phyloP scores from a whole-genome alignment of 2,888 invertebrate genomes.

The Itoplectis maculator region DNA sequence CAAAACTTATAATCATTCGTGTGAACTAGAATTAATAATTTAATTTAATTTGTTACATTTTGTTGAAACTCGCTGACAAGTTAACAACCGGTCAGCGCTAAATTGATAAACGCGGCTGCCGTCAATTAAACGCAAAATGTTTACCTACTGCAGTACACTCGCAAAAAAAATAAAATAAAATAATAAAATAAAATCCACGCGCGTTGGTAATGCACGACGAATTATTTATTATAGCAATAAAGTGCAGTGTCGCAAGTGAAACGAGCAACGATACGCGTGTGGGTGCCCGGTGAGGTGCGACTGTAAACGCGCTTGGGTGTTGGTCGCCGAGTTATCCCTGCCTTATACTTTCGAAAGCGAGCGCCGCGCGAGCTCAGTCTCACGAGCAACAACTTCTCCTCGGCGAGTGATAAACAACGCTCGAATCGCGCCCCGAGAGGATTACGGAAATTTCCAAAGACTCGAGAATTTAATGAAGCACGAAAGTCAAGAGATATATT shows the following conservation, averaged over 20 bases:
- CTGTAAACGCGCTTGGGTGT: slow-evolving; percentile 59
- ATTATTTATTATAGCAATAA: slow-evolving; percentile 46
- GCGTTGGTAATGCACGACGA: background rate
- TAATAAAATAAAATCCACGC: background rate
- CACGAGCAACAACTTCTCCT: slow-evolving; percentile 55
- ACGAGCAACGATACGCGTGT: slow-evolving; percentile 56
- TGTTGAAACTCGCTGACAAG: background rate
- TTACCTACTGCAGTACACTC: background rate
- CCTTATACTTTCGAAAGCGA: slow-evolving; percentile 65
- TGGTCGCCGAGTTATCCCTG: slow-evolving; percentile 55
- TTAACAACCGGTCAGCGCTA: background rate
- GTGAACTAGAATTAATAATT: background rate
- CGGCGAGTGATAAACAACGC: slow-evolving; percentile 62
- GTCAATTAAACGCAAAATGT: background rate
- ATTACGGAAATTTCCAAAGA: slow-evolving; percentile 67
- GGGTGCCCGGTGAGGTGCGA: slow-evolving; percentile 65
- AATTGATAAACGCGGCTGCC: background rate
- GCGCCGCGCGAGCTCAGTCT: slow-evolving; percentile 50
- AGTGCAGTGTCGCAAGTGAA: slow-evolving; percentile 58
- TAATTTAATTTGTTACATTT: background rate
- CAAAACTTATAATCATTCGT: too few relatives aligned
- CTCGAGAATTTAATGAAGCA: slow-evolving; percentile 37
- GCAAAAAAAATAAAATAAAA: background rate
- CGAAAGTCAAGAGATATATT: background rate
- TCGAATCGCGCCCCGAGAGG: slow-evolving; percentile 29